Conservation (phyloP, 2,113 vertebrate genomes). For the Perca fluviatilis region DNA sequence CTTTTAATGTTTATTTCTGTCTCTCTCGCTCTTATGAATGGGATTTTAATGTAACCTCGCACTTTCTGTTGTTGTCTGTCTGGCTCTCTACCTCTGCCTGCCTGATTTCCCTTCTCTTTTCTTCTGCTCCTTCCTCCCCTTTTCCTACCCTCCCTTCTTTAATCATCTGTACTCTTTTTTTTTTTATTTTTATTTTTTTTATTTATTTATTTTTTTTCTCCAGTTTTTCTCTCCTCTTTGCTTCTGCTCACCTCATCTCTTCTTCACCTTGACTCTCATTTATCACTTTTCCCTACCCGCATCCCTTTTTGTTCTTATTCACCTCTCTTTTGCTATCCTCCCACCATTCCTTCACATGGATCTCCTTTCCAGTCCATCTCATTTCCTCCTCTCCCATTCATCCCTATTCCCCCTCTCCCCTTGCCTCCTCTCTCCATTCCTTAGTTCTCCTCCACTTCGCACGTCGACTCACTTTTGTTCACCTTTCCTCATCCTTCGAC, state of each 20-base stretch:
- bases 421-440: background rate
- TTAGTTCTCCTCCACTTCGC: too few relatives aligned
- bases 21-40: background rate
- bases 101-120: background rate
- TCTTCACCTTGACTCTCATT: background rate
- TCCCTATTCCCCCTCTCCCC: too few relatives aligned
- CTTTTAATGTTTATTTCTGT: background rate
- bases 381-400: background rate
- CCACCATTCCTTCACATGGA: background rate
- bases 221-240: background rate
- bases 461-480: background rate
- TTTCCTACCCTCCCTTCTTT: background rate
- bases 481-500: background rate
- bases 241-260: slow-evolving; percentile 13
- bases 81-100: background rate
- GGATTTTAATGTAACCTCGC: slow-evolving; percentile 8
- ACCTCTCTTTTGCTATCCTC: background rate
- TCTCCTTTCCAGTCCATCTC: background rate
- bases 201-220: background rate
- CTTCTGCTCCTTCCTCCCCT: background rate
- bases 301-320: background rate
- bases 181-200: too few relatives aligned
- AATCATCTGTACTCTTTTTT: background rate
- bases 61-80: background rate
- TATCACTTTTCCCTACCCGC: background rate